These are phyloP conservation scores for Sipha maydis DNA, from an alignment of 2,888 invertebrate species.

Conservation along the genomic window DNA sequence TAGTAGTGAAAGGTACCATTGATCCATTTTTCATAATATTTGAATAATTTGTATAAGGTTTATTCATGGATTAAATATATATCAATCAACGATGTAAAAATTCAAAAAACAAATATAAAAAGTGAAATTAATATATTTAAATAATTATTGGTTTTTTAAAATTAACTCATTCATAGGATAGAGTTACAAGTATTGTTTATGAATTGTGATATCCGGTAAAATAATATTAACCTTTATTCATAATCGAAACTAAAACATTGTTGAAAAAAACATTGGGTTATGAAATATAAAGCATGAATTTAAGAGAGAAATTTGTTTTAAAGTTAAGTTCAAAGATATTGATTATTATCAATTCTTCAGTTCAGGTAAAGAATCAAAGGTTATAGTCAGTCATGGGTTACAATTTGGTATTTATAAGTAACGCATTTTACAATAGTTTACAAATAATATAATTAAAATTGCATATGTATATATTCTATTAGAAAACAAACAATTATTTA, in stretches of 20 bases:
- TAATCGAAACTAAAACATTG: slow-evolving; percentile 12
- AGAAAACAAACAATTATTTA: too few relatives aligned
- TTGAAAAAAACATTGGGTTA: not conserved
- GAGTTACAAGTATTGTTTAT: slow-evolving; percentile 22
- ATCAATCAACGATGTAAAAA: not conserved
- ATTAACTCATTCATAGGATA: not conserved
- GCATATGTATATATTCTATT: too few relatives aligned
- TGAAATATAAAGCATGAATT: not conserved
- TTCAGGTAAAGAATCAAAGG: slow-evolving; percentile 18
- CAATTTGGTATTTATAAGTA: not conserved
- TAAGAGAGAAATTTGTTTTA: not conserved
- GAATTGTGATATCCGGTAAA: not conserved
- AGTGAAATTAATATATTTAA: not conserved
- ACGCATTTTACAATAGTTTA: not conserved
- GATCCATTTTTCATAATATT: too few relatives aligned
- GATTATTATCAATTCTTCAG: slow-evolving; percentile 14
- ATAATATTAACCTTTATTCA: slow-evolving; percentile 33
- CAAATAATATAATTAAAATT: too few relatives aligned
- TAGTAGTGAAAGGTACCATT: too few relatives aligned
- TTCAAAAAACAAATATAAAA: not conserved
- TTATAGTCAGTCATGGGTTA: slow-evolving; percentile 9
- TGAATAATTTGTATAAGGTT: too few relatives aligned
- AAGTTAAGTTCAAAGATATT: slow-evolving; percentile 37
- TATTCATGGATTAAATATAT: not conserved
- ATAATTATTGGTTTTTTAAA: not conserved